phyloP scores from a whole-genome alignment of 2,797 vertebrate species.

The Gephyroberyx darwinii region DNA sequence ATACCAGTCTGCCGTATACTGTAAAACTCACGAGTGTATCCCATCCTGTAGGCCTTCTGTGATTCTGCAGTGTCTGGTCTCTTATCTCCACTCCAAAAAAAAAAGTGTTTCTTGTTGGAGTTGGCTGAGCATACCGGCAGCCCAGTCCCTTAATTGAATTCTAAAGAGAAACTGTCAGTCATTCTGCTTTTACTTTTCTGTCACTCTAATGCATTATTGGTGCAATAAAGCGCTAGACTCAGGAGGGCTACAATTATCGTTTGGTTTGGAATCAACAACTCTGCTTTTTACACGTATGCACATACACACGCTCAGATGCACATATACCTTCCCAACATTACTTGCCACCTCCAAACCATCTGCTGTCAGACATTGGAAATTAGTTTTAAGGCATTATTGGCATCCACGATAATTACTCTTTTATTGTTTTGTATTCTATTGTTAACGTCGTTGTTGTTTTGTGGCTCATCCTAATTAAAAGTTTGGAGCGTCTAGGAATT shows the following conservation, averaged over 20 bases:
- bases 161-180: conserved; percentile 50
- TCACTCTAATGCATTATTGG: conserved; percentile 53
- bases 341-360: conserved; percentile 64
- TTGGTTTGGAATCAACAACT: conserved; percentile 39
- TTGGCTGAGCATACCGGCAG: conserved; percentile 26
- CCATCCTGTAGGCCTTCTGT: neutral
- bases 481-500: conserved; percentile 48
- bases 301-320: conserved; percentile 44
- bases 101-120: conserved; percentile 30
- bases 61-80: conserved; percentile 8
- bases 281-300: conserved; percentile 22
- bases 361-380: conserved; percentile 80
- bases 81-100: conserved; percentile 29
- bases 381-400: conserved; percentile 79
- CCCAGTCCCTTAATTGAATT: conserved; percentile 40
- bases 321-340: conserved; percentile 58
- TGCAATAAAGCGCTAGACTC: conserved; percentile 38
- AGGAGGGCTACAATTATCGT: conserved; percentile 42
- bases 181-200: conserved; percentile 48
- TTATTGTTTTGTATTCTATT: conserved; percentile 76
- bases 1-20: neutral
- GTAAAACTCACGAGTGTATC: conserved; percentile 12
- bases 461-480: conserved; percentile 76
- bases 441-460: conserved; percentile 74
- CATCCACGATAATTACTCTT: conserved; percentile 73